phyloP scores from a whole-genome alignment of 2,797 vertebrate species.

The Apogon hyalosoma region DNA sequence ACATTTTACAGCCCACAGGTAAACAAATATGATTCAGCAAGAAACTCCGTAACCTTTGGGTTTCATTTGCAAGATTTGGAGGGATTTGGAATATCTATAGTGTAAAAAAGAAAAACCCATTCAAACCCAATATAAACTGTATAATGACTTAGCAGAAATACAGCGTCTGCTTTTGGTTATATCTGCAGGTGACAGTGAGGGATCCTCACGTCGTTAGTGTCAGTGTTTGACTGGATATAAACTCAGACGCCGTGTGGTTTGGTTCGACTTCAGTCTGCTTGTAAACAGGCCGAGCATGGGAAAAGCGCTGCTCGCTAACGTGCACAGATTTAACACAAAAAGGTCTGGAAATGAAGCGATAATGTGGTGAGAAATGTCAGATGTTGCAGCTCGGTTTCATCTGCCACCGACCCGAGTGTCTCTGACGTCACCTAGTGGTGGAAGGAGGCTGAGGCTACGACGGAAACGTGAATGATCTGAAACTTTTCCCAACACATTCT shows the following conservation, averaged over 20 bases:
- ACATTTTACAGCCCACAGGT: neutral
- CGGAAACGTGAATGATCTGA: neutral
- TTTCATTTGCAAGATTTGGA: too few relatives aligned
- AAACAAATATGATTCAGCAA: neutral
- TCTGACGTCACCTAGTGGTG: conserved; percentile 72
- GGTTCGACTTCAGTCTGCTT: neutral
- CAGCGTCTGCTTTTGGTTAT: too few relatives aligned
- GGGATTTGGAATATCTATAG: too few relatives aligned
- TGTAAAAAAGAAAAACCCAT: too few relatives aligned
- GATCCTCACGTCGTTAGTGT: too few relatives aligned
- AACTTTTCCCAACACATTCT: neutral
- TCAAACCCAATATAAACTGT: too few relatives aligned
- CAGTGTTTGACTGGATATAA: too few relatives aligned
- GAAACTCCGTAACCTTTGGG: neutral
- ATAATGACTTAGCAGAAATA: too few relatives aligned
- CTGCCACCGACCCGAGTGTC: conserved; percentile 22
- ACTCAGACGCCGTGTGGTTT: too few relatives aligned
- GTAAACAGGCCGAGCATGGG: neutral
- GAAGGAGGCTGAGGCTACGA: conserved; percentile 2
- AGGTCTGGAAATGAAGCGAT: neutral
- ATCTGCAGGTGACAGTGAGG: too few relatives aligned
- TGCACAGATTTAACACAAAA: neutral
- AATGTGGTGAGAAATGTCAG: neutral
- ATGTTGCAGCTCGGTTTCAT: neutral
- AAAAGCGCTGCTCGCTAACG: neutral